Conservation (phyloP, 2,113 vertebrate species). For the Eulemur rufifrons region DNA sequence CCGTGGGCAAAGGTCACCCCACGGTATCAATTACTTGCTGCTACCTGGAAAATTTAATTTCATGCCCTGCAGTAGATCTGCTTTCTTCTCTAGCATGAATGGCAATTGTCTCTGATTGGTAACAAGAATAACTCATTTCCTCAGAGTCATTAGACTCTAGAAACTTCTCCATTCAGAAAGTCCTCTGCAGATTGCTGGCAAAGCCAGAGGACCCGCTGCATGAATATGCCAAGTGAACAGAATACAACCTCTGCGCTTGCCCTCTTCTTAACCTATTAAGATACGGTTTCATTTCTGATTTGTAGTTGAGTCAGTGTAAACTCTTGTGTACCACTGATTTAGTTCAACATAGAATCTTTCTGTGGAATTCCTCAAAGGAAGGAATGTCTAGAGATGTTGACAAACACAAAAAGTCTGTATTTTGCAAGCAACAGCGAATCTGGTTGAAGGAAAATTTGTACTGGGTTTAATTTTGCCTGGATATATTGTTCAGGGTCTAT, state of each 20-base stretch:
- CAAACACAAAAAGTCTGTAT: neutral
- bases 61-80: conserved; percentile 79
- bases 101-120: conserved; percentile 77
- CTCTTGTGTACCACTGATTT: neutral
- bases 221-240: neutral
- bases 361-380: neutral
- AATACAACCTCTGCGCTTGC: conserved; percentile 50
- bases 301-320: neutral
- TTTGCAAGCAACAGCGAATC: neutral
- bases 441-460: neutral
- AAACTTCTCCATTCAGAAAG: conserved; percentile 63
- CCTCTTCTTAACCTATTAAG: conserved; percentile 56
- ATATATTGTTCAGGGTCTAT: conserved; percentile 11
- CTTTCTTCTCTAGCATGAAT: conserved; percentile 82
- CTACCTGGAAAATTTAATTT: conserved; percentile 87
- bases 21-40: conserved; percentile 83
- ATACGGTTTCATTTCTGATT: conserved; percentile 50
- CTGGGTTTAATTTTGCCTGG: conserved; percentile 53
- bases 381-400: conserved; percentile 3
- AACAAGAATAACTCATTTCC: conserved; percentile 76
- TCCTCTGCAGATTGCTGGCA: neutral
- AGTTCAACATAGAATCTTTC: neutral
- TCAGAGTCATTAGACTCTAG: conserved; percentile 66
- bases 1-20: conserved; percentile 79
- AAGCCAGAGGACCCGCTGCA: neutral